Base-by-base conservation (phyloP, 2,797 vertebrate species). In the Carapus acus region DNA sequence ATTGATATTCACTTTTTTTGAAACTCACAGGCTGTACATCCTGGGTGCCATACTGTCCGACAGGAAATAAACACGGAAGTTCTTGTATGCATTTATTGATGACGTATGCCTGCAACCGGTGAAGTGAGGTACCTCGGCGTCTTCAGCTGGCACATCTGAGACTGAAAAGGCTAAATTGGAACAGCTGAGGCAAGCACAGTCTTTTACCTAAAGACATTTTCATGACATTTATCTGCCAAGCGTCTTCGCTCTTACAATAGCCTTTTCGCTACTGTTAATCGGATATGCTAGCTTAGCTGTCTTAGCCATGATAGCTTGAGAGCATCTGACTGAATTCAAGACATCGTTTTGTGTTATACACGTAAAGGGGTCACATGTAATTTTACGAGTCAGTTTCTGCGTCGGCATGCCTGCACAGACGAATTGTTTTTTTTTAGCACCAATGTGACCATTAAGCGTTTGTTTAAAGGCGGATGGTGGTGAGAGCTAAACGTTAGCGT, bases 1-100 rank as follows among this genome's bases (percentile, higher is more conserved):
- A 4, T 5, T 27, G n/a, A 3, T 40, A 19, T 12, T 8, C 8
- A 2, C 19, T 12, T 14, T 41, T 7, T 7, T 22, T 20, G 11
- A 17, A 6, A 11, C 13, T 22, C 40, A 22, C 11, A 21, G 2
- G 20, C 40, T 3, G 2, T 22, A 1, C 7, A 15, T 2, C 22
- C 13, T 12, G n/a, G 18, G 20, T 17, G 2, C 1, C 11, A 18
- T 15, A 17, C 16, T 29, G 16, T 77, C 71, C 74, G 2, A 75
- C 17, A 24, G 7, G 24, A 27, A 4, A 27, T 9, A 1, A 16
- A 64, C 73, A 72, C 82, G 84, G 83, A 86, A 85, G 83, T 74
- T n/a, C 63, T 76, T 48, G 71, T 59, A 54, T 59, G 48, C 83
- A 78, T 85, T 84, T 84, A 80, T 80, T 58, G 79, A 82, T 85